A percentile compares a stretch with the other conserved stretches of the same genome.
Evolutionary conservation across 2,113 vertebrate genomes (phyloP).

Genomic region (Labeo catla): DNA sequence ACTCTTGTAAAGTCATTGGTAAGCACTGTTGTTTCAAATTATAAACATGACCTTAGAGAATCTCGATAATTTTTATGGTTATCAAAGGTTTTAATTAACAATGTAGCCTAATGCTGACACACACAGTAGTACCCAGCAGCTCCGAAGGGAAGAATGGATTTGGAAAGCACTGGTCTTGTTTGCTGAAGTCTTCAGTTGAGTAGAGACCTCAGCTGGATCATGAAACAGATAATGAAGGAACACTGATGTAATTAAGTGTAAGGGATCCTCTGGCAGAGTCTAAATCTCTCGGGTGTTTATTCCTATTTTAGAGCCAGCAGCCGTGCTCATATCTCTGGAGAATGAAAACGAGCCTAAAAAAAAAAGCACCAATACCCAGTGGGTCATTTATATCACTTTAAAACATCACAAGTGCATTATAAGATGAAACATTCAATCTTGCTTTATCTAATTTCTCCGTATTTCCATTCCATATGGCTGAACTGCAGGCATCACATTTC

Average conservation of each 20-base stretch:
- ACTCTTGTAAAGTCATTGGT: background rate
- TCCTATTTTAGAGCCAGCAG: background rate
- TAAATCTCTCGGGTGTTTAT: background rate
- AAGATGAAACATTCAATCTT: background rate
- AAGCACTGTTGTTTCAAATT: slow-evolving; percentile 5
- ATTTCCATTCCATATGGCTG: background rate
- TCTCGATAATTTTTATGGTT: background rate
- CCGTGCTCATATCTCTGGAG: background rate
- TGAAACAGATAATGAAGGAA: slow-evolving; percentile 30
- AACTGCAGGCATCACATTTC: background rate
- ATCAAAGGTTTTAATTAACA: background rate
- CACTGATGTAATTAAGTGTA: slow-evolving; percentile 45
- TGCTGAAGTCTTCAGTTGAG: background rate
- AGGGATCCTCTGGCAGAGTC: slow-evolving; percentile 27
- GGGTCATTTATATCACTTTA: background rate
- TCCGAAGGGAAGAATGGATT: background rate
- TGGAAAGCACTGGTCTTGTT: background rate
- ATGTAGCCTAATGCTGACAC: background rate
- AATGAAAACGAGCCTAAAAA: background rate
- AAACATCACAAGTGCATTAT: background rate
- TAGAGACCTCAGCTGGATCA: background rate
- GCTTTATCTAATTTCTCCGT: slow-evolving; percentile 1
- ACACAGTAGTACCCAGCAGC: background rate
- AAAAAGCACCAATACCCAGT: background rate
- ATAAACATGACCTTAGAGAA: background rate